Evolutionary conservation across 2,797 vertebrate genomes (phyloP).

Genomic region (Emydoidea blandingii): DNA sequence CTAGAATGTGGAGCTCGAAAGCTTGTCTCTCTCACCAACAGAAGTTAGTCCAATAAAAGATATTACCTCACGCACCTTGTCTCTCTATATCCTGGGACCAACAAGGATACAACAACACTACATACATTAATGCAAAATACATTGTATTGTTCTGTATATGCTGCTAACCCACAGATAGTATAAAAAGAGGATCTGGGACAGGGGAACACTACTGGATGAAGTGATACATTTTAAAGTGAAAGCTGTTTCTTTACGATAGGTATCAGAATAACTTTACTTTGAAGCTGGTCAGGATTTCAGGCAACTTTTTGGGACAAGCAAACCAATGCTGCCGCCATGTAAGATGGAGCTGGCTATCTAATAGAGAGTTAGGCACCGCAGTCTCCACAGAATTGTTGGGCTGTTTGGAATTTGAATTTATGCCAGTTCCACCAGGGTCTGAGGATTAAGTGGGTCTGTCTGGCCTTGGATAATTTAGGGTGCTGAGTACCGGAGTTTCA

Average conservation of each 20-base stretch:
- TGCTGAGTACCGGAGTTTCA: background rate
- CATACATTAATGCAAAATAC: background rate
- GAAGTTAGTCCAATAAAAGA: too few relatives aligned
- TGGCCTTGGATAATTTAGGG: background rate
- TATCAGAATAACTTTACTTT: background rate
- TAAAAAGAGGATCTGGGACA: fast-evolving
- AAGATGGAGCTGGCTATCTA: background rate
- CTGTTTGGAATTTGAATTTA: background rate
- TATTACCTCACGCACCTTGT: too few relatives aligned
- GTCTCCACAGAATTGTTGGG: fast-evolving
- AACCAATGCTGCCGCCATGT: fast-evolving
- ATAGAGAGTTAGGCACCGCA: fast-evolving
- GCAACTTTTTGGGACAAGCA: background rate
- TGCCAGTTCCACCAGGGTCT: fast-evolving
- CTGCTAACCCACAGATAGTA: background rate
- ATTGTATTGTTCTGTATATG: background rate
- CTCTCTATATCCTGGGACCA: too few relatives aligned
- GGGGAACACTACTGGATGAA: background rate
- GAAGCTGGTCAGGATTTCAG: background rate
- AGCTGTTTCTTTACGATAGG: background rate
- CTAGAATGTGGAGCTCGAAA: too few relatives aligned
- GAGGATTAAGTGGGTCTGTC: background rate
- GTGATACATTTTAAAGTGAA: background rate
- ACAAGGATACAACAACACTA: too few relatives aligned
- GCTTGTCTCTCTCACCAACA: too few relatives aligned